phyloP scores from a whole-genome alignment of 2,797 vertebrate genomes.

The Silurus lanzhouensis region DNA sequence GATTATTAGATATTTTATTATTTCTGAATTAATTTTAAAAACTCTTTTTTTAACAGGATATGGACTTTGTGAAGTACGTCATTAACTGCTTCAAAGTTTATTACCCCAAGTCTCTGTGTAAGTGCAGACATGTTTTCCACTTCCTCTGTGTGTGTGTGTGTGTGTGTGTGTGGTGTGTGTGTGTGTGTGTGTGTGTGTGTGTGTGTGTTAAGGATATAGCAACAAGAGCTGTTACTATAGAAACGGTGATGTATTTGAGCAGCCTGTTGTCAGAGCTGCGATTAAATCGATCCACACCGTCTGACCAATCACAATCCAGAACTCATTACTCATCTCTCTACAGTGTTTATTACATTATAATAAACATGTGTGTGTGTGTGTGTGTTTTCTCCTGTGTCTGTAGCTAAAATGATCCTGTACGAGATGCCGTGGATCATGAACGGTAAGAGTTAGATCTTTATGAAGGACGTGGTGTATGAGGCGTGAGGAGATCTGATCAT shows the following conservation, averaged over 20 bases:
- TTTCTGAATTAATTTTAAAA: not conserved
- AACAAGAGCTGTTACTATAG: not conserved
- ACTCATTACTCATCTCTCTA: not conserved
- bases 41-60: conserved; percentile 79
- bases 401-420: conserved; percentile 97
- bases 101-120: conserved; percentile 97
- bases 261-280: not conserved
- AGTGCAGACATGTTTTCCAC: conserved; percentile 66
- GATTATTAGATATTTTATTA: not conserved
- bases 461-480: too few species aligned
- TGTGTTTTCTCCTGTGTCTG: conserved; percentile 54
- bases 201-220: too few species aligned
- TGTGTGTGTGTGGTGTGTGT: too few species aligned
- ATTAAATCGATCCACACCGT: too few species aligned
- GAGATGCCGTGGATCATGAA: conserved; percentile 99
- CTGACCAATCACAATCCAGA: not conserved
- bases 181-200: too few species aligned
- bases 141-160: not conserved
- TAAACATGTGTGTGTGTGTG: not conserved
- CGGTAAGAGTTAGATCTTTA: conserved; percentile 74
- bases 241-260: not conserved
- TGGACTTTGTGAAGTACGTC: conserved; percentile 96
- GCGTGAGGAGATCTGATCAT: too few species aligned
- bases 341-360: not conserved
- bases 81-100: conserved; percentile 96